phyloP scores from a whole-genome alignment of 2,797 vertebrate genomes.

The Alauda arvensis region DNA sequence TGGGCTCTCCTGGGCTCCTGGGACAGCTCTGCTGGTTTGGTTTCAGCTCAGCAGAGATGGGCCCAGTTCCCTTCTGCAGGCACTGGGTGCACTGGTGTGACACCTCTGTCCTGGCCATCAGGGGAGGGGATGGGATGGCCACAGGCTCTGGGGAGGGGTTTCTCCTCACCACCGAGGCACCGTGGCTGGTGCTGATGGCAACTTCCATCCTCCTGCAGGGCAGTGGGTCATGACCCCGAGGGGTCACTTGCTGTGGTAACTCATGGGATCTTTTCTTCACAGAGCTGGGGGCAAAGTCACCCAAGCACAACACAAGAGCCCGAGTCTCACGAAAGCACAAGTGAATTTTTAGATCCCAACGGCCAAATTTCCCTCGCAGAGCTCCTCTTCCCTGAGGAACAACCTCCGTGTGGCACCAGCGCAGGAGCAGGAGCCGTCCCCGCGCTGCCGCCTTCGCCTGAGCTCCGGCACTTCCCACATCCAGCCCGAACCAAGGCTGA shows the following conservation, averaged over 20 bases:
- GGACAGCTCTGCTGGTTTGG: neutral
- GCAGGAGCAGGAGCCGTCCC: fast-evolving
- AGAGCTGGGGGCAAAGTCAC: neutral
- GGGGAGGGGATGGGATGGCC: neutral
- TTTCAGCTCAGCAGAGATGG: neutral
- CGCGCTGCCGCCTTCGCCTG: fast-evolving
- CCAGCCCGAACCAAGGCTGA: neutral
- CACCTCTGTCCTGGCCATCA: neutral
- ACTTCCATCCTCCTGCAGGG: neutral
- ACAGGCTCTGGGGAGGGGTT: neutral
- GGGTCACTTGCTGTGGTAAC: fast-evolving
- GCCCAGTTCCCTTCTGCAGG: neutral
- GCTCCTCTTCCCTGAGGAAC: neutral
- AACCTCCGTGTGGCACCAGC: neutral
- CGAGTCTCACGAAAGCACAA: neutral
- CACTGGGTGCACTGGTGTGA: neutral
- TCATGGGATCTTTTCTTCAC: neutral
- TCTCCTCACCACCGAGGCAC: neutral
- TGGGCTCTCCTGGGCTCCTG: neutral
- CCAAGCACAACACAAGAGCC: neutral
- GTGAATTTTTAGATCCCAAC: neutral
- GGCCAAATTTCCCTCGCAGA: neutral
- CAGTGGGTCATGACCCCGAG: fast-evolving
- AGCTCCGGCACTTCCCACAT: neutral
- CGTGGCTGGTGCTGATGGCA: neutral